These are phyloP conservation scores for Sus cebifrons DNA, from an alignment of 2,797 vertebrate species.

Conservation along the genomic window DNA sequence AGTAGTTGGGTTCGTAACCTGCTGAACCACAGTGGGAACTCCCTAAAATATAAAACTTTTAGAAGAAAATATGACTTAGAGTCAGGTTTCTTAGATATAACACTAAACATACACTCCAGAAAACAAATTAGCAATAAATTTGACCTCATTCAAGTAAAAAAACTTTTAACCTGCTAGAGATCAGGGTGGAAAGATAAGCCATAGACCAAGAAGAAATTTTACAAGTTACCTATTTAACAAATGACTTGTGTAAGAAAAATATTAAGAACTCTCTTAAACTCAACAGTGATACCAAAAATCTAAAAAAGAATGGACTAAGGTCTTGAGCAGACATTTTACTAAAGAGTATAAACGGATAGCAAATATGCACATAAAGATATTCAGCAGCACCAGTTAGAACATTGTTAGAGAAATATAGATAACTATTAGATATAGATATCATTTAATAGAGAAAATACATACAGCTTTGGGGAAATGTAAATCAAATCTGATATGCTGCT, in stretches of 20 bases:
- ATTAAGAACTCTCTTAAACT: not conserved
- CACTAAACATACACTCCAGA: not conserved
- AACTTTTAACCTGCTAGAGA: not conserved
- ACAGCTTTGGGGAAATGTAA: not conserved
- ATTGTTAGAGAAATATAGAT: not conserved
- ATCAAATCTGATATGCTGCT: not conserved
- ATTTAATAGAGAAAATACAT: not conserved
- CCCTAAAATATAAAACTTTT: not conserved
- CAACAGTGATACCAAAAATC: not conserved
- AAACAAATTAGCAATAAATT: not conserved
- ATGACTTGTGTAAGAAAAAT: not conserved
- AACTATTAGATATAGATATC: not conserved
- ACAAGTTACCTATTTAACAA: not conserved
- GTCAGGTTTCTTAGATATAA: not conserved
- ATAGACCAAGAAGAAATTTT: slow-evolving; percentile 11
- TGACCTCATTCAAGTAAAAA: not conserved
- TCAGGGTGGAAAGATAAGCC: not conserved
- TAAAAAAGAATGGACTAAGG: not conserved
- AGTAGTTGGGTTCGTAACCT: too few relatives aligned
- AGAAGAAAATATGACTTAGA: not conserved
- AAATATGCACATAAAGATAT: not conserved
- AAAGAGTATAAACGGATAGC: not conserved
- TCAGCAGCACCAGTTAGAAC: not conserved
- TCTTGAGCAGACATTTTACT: not conserved
- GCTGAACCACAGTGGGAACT: too few relatives aligned